Evolutionary conservation across 2,888 invertebrate genomes (phyloP), one percentile per base, ranked within the genome.

Genomic region (Dione vanillae): DNA sequence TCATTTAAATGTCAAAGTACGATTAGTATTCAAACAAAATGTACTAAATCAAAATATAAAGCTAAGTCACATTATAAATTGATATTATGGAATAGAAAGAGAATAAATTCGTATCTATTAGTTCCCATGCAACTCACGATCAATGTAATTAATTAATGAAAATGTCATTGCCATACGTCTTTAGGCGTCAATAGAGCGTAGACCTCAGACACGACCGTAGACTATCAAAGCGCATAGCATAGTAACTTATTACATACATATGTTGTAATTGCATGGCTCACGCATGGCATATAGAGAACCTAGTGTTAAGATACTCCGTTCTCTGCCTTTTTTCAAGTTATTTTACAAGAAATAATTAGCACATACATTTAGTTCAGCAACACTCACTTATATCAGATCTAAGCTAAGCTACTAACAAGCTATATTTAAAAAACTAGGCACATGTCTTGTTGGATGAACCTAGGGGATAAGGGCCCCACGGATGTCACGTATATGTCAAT

Each of bases 101-200:
- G 43, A 43, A 43, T 59, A 61, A 49, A 56, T 61, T 61, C 16
- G 16, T 65, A 47, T 61, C 49, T 69, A 67, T 56, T n/a, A 16
- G 68, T 69, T 69, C 68, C 62, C 68, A 70, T 61, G 43, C 52
- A 70, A 71, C 40, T 65, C 59, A 61, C 65, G 67, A 72, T 72
- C 75, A 56, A 71, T 75, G 71, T 72, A 72, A 73, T 71, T 72
- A 69, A 71, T 73, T 75, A 77, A 72, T 71, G 71, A 76, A 77
- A 79, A 78, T 79, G 78, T 78, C 78, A 79, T 77, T 78, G 76
- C 78, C 78, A 72, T 70, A 69, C 59, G 66, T 67, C 72, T 69
- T 72, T 76, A 73, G 76, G 74, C 65, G 77, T 75, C 70, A 73
- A 64, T 58, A 43, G 52, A 35, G 56, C 5, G 67, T 65, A 67